These are phyloP conservation scores for Syrrhaptes paradoxus DNA, from an alignment of 2,113 vertebrate species.

Conservation along the genomic window DNA sequence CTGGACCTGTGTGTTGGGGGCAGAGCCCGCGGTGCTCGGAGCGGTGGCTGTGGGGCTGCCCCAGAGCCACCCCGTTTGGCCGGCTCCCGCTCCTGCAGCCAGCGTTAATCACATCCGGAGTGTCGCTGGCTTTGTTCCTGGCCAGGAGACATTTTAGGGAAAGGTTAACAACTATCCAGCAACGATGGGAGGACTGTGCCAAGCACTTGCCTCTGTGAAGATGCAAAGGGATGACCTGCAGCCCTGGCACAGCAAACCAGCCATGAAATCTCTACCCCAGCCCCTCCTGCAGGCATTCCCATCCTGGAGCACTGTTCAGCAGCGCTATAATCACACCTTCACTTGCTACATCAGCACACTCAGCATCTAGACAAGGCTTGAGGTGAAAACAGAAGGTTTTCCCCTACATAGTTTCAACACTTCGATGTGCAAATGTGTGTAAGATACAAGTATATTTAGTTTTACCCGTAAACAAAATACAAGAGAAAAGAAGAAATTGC, in stretches of 20 bases:
- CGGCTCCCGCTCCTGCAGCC: background rate
- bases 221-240: background rate
- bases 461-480: background rate
- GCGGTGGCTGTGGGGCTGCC: background rate
- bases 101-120: background rate
- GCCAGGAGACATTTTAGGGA: rapidly evolving
- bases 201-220: background rate
- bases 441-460: background rate
- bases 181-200: background rate
- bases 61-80: background rate
- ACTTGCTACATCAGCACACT: background rate
- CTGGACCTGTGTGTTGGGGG: background rate
- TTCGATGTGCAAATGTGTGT: background rate
- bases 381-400: background rate
- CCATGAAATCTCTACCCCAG: background rate
- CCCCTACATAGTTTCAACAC: background rate
- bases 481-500: background rate
- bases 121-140: background rate
- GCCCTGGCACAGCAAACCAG: background rate
- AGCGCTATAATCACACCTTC: background rate
- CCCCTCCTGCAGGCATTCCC: background rate
- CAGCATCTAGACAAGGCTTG: background rate
- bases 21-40: background rate
- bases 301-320: background rate
- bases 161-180: background rate